phyloP scores from a whole-genome alignment of 2,888 invertebrate species.

The Pheosia tremula region DNA sequence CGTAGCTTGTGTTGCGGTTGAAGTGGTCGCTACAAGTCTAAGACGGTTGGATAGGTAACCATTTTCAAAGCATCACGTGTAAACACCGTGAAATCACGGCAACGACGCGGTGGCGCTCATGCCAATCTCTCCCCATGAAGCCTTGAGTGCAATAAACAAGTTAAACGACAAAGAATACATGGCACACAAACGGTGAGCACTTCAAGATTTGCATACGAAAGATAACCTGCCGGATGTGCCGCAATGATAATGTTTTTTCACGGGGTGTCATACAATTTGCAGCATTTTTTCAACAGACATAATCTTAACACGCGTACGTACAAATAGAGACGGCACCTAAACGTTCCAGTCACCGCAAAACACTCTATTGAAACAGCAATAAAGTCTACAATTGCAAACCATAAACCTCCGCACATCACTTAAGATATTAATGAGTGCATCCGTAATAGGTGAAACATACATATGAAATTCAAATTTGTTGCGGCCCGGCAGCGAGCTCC shows the following conservation, averaged over 20 bases:
- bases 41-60: too few relatives aligned
- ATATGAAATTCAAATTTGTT: slow-evolving; percentile 85
- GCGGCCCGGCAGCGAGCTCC: slow-evolving; percentile 78
- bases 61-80: not conserved
- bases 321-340: slow-evolving; percentile 55
- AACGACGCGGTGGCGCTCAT: not conserved
- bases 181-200: slow-evolving; percentile 43
- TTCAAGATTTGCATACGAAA: slow-evolving; percentile 78
- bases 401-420: slow-evolving; percentile 74
- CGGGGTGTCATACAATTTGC: slow-evolving; percentile 79
- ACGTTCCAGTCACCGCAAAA: slow-evolving; percentile 27
- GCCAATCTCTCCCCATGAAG: not conserved
- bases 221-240: slow-evolving; percentile 61
- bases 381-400: slow-evolving; percentile 59
- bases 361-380: slow-evolving; percentile 38
- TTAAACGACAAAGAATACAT: slow-evolving; percentile 31
- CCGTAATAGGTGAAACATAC: slow-evolving; percentile 84
- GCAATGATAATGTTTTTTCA: slow-evolving; percentile 81
- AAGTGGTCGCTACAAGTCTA: too few relatives aligned
- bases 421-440: slow-evolving; percentile 85
- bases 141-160: slow-evolving; percentile 27
- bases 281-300: slow-evolving; percentile 78
- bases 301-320: slow-evolving; percentile 75
- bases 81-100: not conserved
- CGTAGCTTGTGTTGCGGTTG: too few relatives aligned